Evolutionary conservation across 2,888 invertebrate genomes (phyloP).

Genomic region (Pelosia muscerda): DNA sequence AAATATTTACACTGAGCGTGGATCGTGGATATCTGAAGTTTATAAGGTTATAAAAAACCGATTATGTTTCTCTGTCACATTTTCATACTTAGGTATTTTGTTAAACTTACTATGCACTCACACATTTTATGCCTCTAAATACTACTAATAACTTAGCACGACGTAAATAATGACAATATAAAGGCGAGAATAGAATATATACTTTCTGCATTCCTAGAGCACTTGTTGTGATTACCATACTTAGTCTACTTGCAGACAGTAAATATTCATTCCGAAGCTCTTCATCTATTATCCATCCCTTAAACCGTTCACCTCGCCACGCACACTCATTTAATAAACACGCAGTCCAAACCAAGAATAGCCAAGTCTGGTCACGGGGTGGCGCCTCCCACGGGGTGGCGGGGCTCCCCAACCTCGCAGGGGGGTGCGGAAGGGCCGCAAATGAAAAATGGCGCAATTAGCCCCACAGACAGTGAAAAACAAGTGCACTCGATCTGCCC

Average conservation of each 20-base stretch:
- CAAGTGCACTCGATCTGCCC: slow-evolving; percentile 83
- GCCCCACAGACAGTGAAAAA: slow-evolving; percentile 85
- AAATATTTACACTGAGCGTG: too few relatives aligned
- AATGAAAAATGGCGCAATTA: slow-evolving; percentile 86
- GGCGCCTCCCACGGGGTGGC: slow-evolving; percentile 38
- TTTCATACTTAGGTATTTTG: too few relatives aligned
- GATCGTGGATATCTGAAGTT: too few relatives aligned
- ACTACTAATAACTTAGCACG: too few relatives aligned
- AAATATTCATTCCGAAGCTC: slow-evolving; percentile 10
- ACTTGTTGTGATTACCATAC: not conserved
- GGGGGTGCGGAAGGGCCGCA: slow-evolving; percentile 66
- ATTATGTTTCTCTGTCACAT: too few relatives aligned
- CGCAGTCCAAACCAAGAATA: slow-evolving; percentile 62
- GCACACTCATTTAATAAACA: slow-evolving; percentile 65
- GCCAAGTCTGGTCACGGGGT: slow-evolving; percentile 57
- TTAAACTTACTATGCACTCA: too few relatives aligned
- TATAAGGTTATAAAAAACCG: too few relatives aligned
- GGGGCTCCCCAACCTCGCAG: slow-evolving; percentile 35
- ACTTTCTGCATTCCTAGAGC: not conserved
- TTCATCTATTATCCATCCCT: slow-evolving; percentile 18
- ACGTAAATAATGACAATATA: too few relatives aligned
- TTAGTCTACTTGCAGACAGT: not conserved
- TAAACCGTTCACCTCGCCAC: slow-evolving; percentile 45
- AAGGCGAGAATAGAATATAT: too few relatives aligned
- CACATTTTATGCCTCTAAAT: too few relatives aligned